Evolutionary conservation across 2,797 vertebrate genomes (phyloP), one percentile per base, ranked within the genome.

Genomic region (Astyanax mexicanus): DNA sequence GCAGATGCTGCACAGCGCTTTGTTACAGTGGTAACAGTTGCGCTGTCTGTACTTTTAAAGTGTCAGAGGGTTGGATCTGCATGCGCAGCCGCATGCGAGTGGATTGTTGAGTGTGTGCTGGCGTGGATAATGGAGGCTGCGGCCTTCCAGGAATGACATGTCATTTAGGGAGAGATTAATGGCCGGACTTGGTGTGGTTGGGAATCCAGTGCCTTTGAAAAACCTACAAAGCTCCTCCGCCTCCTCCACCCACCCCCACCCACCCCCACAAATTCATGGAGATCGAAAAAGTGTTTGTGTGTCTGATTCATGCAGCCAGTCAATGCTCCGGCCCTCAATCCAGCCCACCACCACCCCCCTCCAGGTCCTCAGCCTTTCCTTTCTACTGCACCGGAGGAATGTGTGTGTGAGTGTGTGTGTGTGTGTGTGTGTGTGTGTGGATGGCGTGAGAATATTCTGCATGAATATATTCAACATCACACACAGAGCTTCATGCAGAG

Each of bases 81-180:
- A 42, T 55, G 47, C 69, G 51, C 21, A 10, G 21, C 58, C 55
- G 29, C 45, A 67, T 61, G 45, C 58, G 55, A 71, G 60, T 40
- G 68, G 64, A 52, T 58, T 52, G 7, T 23, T 64, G 29, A 74
- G 52, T 40, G 74, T 69, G 54, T 72, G 65, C 77, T 72, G 35
- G 70, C 12, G 54, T 38, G 38, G 40, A 75, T 61, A 58, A 73
- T 73, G 29, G 54, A 77, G 60, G 77, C 73, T 65, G 54, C 55
- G 52, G 60, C 52, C 74, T 74, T 79, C 62, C 27, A 51, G 55
- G 75, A 80, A 68, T 72, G 81, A 83, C 78, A 78, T 66, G 78
- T 78, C 78, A 78, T 71, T 80, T 77, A 77, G 61, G 19, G 71
- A 35, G 62, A 80, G 81, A 83, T 80, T 61, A 83, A 83, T 80